phyloP scores from a whole-genome alignment of 1,140 invertebrate genomes.

The Homarus americanus region DNA sequence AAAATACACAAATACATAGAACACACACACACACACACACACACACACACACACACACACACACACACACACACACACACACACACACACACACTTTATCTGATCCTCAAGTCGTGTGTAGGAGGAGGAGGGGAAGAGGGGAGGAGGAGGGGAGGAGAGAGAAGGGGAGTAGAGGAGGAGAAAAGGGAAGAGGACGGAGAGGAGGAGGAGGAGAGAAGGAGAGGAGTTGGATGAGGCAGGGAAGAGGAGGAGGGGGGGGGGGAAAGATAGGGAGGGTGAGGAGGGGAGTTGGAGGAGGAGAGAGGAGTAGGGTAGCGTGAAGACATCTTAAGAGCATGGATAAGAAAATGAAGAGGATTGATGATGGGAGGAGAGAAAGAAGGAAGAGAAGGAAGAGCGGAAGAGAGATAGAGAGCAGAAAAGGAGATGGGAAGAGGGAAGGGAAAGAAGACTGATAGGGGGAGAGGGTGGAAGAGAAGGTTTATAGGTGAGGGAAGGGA shows the following conservation, averaged over 20 bases:
- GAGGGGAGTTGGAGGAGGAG: slow-evolving; percentile 1
- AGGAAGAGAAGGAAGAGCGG: not conserved
- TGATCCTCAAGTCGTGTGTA: not conserved
- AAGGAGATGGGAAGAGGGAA: not conserved
- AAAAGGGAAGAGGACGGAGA: not conserved
- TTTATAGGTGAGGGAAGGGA: not conserved
- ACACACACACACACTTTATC: not conserved
- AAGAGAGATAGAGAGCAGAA: not conserved
- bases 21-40: too few relatives aligned
- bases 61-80: not conserved
- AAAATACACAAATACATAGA: too few relatives aligned
- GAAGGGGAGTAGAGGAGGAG: not conserved
- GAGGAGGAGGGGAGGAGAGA: not conserved
- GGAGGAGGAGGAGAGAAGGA: slow-evolving; percentile 9
- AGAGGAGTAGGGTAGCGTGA: not conserved
- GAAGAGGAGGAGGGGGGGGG: slow-evolving; percentile 14
- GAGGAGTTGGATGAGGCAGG: not conserved
- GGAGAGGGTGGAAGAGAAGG: not conserved
- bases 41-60: not conserved
- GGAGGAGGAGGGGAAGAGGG: not conserved
- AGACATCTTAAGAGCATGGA: too few relatives aligned
- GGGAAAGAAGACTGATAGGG: not conserved
- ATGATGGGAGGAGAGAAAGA: slow-evolving; percentile 11
- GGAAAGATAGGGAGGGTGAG: slow-evolving; percentile 20
- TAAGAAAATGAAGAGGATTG: not conserved